Base-by-base conservation (phyloP, 1,140 invertebrate genomes). In the Neodiprion lecontei region DNA sequence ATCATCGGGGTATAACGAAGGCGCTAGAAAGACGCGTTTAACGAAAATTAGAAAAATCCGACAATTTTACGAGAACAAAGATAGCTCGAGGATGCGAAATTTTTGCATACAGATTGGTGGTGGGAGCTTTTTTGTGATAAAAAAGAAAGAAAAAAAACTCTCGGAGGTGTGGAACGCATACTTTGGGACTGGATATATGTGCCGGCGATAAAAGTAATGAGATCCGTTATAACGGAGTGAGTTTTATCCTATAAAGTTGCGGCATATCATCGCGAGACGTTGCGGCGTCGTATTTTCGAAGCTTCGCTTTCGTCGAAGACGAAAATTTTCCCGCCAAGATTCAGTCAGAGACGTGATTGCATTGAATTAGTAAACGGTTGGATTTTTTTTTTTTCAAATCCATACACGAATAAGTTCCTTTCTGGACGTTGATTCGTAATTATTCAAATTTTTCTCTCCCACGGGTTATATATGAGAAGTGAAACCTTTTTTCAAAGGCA, bases 151-250 rank as follows among this genome's bases (percentile, higher is more conserved):
- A 69, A 74, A 75, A 67, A 69, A 17, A 69, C 14, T 14, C 7
- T 11, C 23, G 40, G 48, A 7, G 40, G 9, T n/a, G 28, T 81
- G 78, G 79, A 81, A 79, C 77, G 81, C 83, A 80, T 85, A 86
- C 86, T 85, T 85, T 81, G 77, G 83, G 82, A 76, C 73, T 84
- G 79, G 82, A 87, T 86, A 83, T 86, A 85, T 83, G 85, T 84
- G 80, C 81, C 72, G 72, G 81, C 85, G 84, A 88, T 88, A 88
- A 88, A 88, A 88, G 86, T 88, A 88, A 88, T 84, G 85, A 87
- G 86, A 86, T 87, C 84, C 86, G 85, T 88, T 86, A 88, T 87
- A 86, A 86, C 81, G 77, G 82, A 81, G 82, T 85, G 82, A 84
- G 80, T 78, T 79, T 80, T 79, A 77, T 76, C 80, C 78, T 76